A percentile compares a stretch with the other conserved stretches of the same genome.
phyloP scores from a whole-genome alignment of 2,888 invertebrate genomes.

The Drosophila tanythrix region DNA sequence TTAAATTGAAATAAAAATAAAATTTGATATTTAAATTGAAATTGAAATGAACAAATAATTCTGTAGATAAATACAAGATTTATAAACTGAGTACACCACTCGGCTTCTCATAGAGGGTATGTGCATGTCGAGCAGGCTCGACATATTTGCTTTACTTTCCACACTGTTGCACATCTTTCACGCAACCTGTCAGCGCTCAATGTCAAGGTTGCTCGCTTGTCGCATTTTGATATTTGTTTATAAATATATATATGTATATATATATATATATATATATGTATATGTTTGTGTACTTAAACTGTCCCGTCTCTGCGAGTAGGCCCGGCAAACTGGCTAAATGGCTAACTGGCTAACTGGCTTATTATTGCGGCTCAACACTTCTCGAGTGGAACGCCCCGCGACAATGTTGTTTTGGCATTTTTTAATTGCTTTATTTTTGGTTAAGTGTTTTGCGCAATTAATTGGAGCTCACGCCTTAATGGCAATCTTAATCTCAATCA shows the following conservation, averaged over 20 bases:
- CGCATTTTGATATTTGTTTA: slow-evolving; percentile 45
- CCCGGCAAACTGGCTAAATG: slow-evolving; percentile 40
- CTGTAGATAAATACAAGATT: too few relatives aligned
- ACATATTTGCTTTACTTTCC: slow-evolving; percentile 52
- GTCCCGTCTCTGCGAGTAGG: slow-evolving; percentile 18
- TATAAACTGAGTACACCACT: background rate
- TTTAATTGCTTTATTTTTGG: slow-evolving; percentile 70
- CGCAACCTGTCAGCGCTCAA: slow-evolving; percentile 61
- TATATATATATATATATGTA: slow-evolving; percentile 37
- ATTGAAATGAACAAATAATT: background rate
- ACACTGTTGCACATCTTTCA: slow-evolving; percentile 66
- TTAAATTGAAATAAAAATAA: background rate
- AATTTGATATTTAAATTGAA: background rate
- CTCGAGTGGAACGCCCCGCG: slow-evolving; percentile 73
- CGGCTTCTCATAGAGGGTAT: slow-evolving; percentile 18
- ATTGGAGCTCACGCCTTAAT: slow-evolving; percentile 53
- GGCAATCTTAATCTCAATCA: slow-evolving; percentile 43
- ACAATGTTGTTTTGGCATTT: slow-evolving; percentile 54
- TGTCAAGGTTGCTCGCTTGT: slow-evolving; percentile 68
- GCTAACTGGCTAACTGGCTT: slow-evolving; percentile 30
- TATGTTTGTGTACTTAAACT: slow-evolving; percentile 10
- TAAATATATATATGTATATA: background rate
- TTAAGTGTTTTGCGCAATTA: slow-evolving; percentile 51
- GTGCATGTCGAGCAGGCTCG: background rate
- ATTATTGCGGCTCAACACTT: slow-evolving; percentile 67